A percentile compares a stretch with the other conserved stretches of the same genome.
phyloP scores from a whole-genome alignment of 2,888 invertebrate species.

The Sepioteuthis lessoniana region DNA sequence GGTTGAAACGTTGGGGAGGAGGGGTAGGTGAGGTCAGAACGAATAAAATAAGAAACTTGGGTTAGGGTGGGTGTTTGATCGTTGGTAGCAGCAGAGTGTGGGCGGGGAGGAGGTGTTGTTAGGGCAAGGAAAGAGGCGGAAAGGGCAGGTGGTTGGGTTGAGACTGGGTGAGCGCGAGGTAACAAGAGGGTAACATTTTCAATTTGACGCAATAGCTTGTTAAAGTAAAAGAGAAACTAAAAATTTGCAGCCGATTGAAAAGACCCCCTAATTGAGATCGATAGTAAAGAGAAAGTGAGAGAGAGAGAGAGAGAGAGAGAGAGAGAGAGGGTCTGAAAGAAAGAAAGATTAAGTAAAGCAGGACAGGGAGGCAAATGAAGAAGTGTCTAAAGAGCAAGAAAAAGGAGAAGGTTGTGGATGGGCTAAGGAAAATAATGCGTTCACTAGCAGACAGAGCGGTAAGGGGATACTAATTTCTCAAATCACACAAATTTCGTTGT shows the following conservation, averaged over 20 bases:
- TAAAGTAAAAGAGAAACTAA: not conserved
- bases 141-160: not conserved
- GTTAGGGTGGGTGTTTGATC: not conserved
- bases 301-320: too few species aligned
- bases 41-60: not conserved
- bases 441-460: not conserved
- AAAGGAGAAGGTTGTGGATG: not conserved
- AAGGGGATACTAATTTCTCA: not conserved
- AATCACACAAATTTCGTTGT: slow-evolving; percentile 9
- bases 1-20: not conserved
- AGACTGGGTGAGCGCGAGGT: not conserved
- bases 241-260: not conserved
- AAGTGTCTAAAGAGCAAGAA: not conserved
- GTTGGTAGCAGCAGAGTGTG: not conserved
- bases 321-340: too few species aligned
- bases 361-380: not conserved
- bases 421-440: not conserved
- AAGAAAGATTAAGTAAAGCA: not conserved
- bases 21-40: not conserved
- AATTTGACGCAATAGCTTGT: slow-evolving; percentile 7
- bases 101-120: not conserved
- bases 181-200: slow-evolving; percentile 21
- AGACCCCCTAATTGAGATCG: slow-evolving; percentile 33
- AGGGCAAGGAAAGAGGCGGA: not conserved
- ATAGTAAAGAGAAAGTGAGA: not conserved